Evolutionary conservation across 2,113 vertebrate species (phyloP).

Genomic region (Columba janthina): DNA sequence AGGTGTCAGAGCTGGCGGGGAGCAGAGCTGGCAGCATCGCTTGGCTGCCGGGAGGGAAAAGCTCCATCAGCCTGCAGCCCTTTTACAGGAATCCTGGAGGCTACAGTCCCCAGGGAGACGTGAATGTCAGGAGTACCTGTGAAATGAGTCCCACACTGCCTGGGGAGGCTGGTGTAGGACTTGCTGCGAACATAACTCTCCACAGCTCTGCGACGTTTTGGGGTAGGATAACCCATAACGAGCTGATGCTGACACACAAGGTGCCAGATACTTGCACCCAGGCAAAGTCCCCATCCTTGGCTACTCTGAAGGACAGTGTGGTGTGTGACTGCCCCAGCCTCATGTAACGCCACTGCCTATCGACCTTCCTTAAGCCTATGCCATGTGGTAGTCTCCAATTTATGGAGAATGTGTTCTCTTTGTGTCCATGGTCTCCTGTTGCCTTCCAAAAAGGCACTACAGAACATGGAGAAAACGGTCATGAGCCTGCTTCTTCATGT

Average conservation of each 20-base stretch:
- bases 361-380: background rate
- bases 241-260: background rate
- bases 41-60: background rate
- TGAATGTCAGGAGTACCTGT: background rate
- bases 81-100: constrained; percentile 27
- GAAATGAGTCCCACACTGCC: background rate
- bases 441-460: background rate
- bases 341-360: accelerated
- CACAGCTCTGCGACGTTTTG: background rate
- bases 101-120: background rate
- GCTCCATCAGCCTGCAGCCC: background rate
- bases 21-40: constrained; percentile 4
- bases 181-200: background rate
- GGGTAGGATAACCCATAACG: background rate
- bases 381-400: background rate
- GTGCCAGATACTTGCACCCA: background rate
- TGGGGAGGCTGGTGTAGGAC: background rate
- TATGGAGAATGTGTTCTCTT: background rate
- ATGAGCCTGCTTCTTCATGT: background rate
- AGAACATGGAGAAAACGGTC: background rate
- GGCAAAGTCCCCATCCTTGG: background rate
- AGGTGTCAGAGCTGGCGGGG: constrained; percentile 54
- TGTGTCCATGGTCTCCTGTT: background rate
- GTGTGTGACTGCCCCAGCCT: background rate
- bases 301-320: background rate